Evolutionary conservation across 2,797 vertebrate species (phyloP), one percentile per base, ranked within the genome.

Genomic region (Mycteria americana): DNA sequence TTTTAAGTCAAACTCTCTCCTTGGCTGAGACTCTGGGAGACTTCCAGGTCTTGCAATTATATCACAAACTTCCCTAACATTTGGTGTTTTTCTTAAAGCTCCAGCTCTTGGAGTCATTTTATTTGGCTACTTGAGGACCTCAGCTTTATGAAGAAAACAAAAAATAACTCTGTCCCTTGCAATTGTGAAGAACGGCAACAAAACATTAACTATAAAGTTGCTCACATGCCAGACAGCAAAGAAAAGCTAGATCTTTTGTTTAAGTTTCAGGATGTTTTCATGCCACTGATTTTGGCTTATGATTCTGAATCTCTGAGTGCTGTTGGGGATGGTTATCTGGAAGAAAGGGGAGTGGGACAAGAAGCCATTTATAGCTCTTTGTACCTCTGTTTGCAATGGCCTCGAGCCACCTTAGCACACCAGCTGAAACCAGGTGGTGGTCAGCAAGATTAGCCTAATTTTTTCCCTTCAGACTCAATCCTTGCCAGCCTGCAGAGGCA

Each of bases 1-100:
- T 96, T 97, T 91, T 78, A 92, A 75, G 92, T 69, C 51, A 73
- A 87, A 73, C 14, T 70, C 59, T 59, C 35, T 76, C 56, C 84
- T 56, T 12, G 28, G 19, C 25, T 64, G 60, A 92, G 63, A 35
- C 4, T 88, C 68, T 60, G 14, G 56, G 57, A 94, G 50, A 78
- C 41, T 88, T 82, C 37, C 45, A 59, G 46, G 39, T 78, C 35
- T 35, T 78, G 28, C 10, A 59, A n/a, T 86, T 92, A 86, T 80
- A 54, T 68, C 45, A 16, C 57, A 63, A 75, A 37, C 22, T 82
- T 82, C 41, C 19, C 11, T 59, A 33, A 45, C 45, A 76, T 28
- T 81, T 93, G 28, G 11, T 9, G 2, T 21, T 92, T 96, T 77
- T 30, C 64, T 53, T 76, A 81, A 65, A 39, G 23, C 24, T 74